phyloP scores from a whole-genome alignment of 2,888 invertebrate genomes.

The Prenolepis imparis region DNA sequence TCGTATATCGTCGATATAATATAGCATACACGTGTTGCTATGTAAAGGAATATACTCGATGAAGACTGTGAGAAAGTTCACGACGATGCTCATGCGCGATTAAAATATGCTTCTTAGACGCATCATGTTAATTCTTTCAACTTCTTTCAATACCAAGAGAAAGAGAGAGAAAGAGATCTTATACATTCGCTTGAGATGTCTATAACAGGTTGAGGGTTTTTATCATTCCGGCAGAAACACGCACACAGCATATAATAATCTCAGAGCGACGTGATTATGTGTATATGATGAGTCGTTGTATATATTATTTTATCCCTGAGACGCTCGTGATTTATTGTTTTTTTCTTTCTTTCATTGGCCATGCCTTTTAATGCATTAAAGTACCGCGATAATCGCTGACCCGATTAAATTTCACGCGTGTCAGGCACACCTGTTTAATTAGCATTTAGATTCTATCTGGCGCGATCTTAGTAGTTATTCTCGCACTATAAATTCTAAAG shows the following conservation, averaged over 20 bases:
- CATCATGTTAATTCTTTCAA: slow-evolving; percentile 48
- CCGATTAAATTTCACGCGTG: slow-evolving; percentile 66
- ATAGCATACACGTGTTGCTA: slow-evolving; percentile 53
- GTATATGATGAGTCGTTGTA: slow-evolving; percentile 29
- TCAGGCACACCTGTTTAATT: slow-evolving; percentile 61
- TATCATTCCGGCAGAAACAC: slow-evolving; percentile 27
- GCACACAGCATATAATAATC: slow-evolving; percentile 19
- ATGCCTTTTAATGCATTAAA: slow-evolving; percentile 51
- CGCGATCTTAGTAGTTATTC: slow-evolving; percentile 54
- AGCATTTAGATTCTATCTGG: slow-evolving; percentile 61
- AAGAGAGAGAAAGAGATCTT: slow-evolving; percentile 11
- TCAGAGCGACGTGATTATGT: slow-evolving; percentile 16
- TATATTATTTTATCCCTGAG: slow-evolving; percentile 45
- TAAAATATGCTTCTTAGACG: slow-evolving; percentile 51
- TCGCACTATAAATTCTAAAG: slow-evolving; percentile 56
- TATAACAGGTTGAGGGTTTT: slow-evolving; percentile 32
- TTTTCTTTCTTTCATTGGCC: neutral
- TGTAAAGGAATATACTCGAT: slow-evolving; percentile 31
- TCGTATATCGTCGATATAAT: slow-evolving; percentile 77
- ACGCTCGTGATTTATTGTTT: slow-evolving; percentile 59
- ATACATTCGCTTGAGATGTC: slow-evolving; percentile 37
- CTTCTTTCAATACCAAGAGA: slow-evolving; percentile 14
- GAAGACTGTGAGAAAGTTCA: slow-evolving; percentile 57
- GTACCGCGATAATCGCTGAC: slow-evolving; percentile 56
- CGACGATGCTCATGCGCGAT: slow-evolving; percentile 40